Percentiles rank a stretch among this genome's conserved stretches.
Conservation (phyloP, 2,113 vertebrate genomes). For the Gulo gulo region DNA sequence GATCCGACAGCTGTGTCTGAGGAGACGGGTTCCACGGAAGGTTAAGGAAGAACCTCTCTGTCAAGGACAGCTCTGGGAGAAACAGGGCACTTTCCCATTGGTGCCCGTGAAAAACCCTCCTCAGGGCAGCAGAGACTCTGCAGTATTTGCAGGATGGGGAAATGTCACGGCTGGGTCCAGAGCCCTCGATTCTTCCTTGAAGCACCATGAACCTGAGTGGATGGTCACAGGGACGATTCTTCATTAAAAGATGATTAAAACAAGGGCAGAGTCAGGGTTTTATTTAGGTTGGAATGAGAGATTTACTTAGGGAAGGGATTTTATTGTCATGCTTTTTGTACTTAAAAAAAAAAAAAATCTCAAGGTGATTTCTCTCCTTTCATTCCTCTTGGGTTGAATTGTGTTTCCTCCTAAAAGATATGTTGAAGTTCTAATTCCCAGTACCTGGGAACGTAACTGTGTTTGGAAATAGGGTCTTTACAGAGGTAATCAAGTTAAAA, state of each 20-base stretch:
- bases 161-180: rapidly evolving
- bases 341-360: neutral
- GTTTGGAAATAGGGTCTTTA: neutral
- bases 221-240: neutral
- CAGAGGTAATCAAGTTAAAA: neutral
- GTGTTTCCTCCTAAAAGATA: neutral
- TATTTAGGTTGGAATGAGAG: neutral
- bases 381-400: neutral
- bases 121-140: neutral
- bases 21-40: neutral
- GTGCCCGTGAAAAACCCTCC: neutral
- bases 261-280: neutral
- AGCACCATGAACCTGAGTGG: neutral
- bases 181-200: neutral
- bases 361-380: neutral
- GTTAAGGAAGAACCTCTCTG: neutral
- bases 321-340: neutral
- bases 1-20: neutral
- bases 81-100: neutral
- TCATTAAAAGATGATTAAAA: neutral
- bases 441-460: neutral
- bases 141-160: neutral
- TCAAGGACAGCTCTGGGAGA: neutral
- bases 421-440: neutral
- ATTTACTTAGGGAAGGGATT: neutral